phyloP scores from a whole-genome alignment of 1,140 invertebrate species.

The Papilio glaucus region DNA sequence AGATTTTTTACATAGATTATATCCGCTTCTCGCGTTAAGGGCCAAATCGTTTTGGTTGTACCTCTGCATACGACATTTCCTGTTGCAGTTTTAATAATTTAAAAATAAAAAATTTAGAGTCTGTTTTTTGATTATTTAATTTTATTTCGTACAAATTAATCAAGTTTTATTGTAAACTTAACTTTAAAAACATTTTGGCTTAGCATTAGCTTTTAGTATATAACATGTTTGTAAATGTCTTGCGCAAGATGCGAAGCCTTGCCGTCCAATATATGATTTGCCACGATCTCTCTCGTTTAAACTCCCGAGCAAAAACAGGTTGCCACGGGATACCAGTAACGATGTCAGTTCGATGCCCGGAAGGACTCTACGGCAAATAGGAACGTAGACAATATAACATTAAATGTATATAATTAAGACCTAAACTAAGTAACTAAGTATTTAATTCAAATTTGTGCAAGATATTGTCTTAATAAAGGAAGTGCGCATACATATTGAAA shows the following conservation, averaged over 20 bases:
- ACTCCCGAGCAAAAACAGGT: conserved; percentile 53
- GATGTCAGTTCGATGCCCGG: conserved; percentile 54
- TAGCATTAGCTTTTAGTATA: neutral
- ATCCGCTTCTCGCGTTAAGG: neutral
- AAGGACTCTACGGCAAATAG: conserved; percentile 29
- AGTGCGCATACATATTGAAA: no score
- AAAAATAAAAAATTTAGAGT: no score
- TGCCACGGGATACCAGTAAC: conserved; percentile 46
- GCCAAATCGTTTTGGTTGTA: neutral
- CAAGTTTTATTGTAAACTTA: no score
- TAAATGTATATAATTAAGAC: neutral
- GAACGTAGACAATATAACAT: conserved; percentile 1
- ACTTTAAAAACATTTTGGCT: no score
- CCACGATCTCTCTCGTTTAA: conserved; percentile 35
- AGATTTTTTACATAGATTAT: conserved; percentile 46
- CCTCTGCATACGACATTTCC: neutral
- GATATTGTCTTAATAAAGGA: no score
- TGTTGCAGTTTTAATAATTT: neutral
- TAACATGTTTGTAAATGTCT: neutral
- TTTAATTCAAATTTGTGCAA: no score
- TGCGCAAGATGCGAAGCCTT: conserved; percentile 29
- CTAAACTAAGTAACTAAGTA: no score
- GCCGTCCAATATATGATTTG: conserved; percentile 35
- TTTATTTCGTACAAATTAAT: no score
- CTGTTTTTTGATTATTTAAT: no score